phyloP scores from a whole-genome alignment of 2,888 invertebrate genomes.

The Eulithis testata region DNA sequence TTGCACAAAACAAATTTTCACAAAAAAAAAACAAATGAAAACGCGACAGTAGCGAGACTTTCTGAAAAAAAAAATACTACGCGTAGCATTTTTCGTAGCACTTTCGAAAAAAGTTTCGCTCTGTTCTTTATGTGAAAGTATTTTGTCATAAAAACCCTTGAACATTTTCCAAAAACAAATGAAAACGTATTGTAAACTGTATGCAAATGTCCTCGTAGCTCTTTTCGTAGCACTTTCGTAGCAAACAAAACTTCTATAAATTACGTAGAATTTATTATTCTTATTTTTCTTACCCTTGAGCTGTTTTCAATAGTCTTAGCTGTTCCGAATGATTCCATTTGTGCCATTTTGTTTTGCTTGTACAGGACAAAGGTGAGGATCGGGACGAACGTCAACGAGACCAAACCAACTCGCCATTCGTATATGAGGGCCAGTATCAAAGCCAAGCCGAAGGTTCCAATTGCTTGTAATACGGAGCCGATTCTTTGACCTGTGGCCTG shows the following conservation, averaged over 20 bases:
- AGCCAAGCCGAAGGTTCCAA: slow-evolving; percentile 87
- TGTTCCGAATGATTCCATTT: slow-evolving; percentile 87
- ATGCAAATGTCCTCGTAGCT: not conserved
- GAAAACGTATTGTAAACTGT: not conserved
- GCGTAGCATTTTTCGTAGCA: too few species aligned
- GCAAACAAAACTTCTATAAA: not conserved
- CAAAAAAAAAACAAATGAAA: too few species aligned
- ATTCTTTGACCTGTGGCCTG: slow-evolving; percentile 93
- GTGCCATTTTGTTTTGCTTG: slow-evolving; percentile 87
- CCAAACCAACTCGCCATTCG: slow-evolving; percentile 90
- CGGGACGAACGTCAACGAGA: slow-evolving; percentile 89
- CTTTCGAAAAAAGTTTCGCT: too few species aligned
- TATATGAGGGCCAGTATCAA: slow-evolving; percentile 88
- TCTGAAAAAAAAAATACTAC: too few species aligned
- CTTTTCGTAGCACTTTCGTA: slow-evolving; percentile 10
- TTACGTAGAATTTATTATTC: too few species aligned
- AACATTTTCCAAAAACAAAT: too few species aligned
- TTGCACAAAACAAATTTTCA: too few species aligned
- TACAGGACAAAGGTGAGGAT: slow-evolving; percentile 87
- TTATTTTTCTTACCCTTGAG: slow-evolving; percentile 84
- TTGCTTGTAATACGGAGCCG: slow-evolving; percentile 89
- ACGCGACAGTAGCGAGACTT: too few species aligned
- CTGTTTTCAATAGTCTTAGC: slow-evolving; percentile 89
- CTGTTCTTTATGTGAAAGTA: too few species aligned
- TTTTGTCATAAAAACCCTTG: too few species aligned